Percentiles rank a stretch among this genome's conserved stretches.
phyloP scores from a whole-genome alignment of 2,113 vertebrate species.

The Gasterosteus nipponicus region DNA sequence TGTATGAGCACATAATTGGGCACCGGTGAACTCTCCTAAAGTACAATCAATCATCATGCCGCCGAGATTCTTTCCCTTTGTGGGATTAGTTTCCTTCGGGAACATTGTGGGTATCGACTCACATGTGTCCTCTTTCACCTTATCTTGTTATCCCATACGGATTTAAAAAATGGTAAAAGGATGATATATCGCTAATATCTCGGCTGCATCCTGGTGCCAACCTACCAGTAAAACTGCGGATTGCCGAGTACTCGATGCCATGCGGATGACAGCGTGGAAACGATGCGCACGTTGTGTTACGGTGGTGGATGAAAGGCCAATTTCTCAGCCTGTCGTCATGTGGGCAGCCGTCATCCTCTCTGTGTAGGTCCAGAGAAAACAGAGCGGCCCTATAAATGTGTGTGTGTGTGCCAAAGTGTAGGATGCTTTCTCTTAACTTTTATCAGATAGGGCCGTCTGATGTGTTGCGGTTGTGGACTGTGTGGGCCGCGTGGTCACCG shows the following conservation, averaged over 20 bases:
- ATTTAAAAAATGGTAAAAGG: conserved; percentile 11
- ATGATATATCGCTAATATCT: not conserved
- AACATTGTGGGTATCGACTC: conserved; percentile 33
- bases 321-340: conserved; percentile 77
- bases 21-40: conserved; percentile 60
- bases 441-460: conserved; percentile 65
- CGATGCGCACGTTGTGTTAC: conserved; percentile 70
- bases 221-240: conserved; percentile 45
- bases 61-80: conserved; percentile 36
- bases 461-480: conserved; percentile 57
- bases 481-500: conserved; percentile 65
- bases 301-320: conserved; percentile 72
- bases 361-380: conserved; percentile 61
- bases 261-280: conserved; percentile 66
- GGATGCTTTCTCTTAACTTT: conserved; percentile 51
- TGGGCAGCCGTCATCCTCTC: conserved; percentile 73
- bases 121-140: conserved; percentile 44
- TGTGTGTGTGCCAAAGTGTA: conserved; percentile 31
- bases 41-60: conserved; percentile 62
- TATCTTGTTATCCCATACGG: conserved; percentile 11
- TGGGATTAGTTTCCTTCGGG: conserved; percentile 52
- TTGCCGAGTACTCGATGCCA: conserved; percentile 53
- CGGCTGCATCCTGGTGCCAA: not conserved
- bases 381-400: conserved; percentile 18
- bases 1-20: conserved; percentile 61